Evolutionary conservation across 2,113 vertebrate genomes (phyloP).

Genomic region (Catharus bicknelli): DNA sequence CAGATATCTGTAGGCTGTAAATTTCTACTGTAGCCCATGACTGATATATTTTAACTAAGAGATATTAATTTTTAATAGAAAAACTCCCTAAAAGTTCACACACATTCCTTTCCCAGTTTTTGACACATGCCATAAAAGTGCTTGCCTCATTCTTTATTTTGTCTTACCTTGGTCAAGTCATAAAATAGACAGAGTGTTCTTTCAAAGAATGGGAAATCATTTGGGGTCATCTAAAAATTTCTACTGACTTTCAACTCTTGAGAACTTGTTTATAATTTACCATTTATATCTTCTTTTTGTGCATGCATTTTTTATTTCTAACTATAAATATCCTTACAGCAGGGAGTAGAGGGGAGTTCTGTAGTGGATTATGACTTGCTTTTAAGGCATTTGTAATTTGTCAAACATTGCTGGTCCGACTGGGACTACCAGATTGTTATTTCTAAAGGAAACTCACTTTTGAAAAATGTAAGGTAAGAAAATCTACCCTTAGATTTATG

Average conservation of each 20-base stretch:
- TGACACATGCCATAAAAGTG: background rate
- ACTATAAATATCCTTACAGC: conserved; percentile 30
- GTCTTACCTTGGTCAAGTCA: conserved; percentile 27
- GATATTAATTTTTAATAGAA: background rate
- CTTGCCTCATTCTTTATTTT: conserved; percentile 19
- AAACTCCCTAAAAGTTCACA: conserved; percentile 58
- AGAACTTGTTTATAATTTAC: conserved; percentile 42
- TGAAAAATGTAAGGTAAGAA: background rate
- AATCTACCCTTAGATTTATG: background rate
- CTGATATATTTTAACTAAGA: background rate
- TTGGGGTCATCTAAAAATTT: conserved; percentile 48
- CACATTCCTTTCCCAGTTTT: conserved; percentile 30
- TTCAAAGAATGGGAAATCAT: conserved; percentile 35
- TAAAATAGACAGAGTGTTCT: conserved; percentile 19
- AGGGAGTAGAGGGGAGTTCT: conserved; percentile 1
- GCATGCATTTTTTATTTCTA: conserved; percentile 8
- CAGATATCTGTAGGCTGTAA: background rate
- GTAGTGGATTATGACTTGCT: background rate
- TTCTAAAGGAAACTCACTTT: conserved; percentile 1
- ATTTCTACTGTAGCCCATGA: background rate
- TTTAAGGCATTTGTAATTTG: conserved; percentile 26
- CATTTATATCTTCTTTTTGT: conserved; percentile 49
- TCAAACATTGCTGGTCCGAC: background rate
- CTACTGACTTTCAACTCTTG: background rate
- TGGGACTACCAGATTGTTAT: background rate